Base-by-base conservation (phyloP, 2,113 vertebrate genomes). In the Nerophis ophidion region DNA sequence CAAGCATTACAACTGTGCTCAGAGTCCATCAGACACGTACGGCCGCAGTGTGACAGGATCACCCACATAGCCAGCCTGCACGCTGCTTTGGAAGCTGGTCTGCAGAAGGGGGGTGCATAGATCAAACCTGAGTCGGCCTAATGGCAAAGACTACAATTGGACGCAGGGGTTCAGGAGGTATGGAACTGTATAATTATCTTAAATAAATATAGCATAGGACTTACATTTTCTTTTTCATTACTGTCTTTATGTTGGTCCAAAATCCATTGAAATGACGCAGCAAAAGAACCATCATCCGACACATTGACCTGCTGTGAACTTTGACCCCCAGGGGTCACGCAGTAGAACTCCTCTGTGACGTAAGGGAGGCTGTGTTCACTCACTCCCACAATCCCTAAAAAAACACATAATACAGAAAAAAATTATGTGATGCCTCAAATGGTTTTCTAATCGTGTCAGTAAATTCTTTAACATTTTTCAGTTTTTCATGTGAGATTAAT, bases 261-360 rank as follows among this genome's bases (percentile, higher is more conserved):
- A 68, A 48, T 57, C 65, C 70, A 72, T 0, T 71, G 48, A 13
- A 4, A 58, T 16, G 61, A 68, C 57, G 42, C 8, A 50, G 16
- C 26, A 70, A 81, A 82, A 34, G 75, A 77, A 17, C 67, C 75
- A 2, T 71, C 72, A 17, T 77, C 71, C 56, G 14, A 57, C 45
- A 85, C 55, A 6, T 15, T 75, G 59, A 79, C 75, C 55, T 11
- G 60, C 12, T 51, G 62, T 63, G 67, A 78, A 63, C 70, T 81
- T 70, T 82, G 80, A 80, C 66, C 73, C 74, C 53, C 65, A 40
- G 47, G 17, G 49, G 57, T 76, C 65, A n/a, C 68, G 64, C 74
- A 71, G 57, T 59, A 63, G 64, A 84, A 71, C 63, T 65, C 53
- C 58, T 73, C 64, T 38, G 69, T 68, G 61, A 79, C 71, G 17